Evolutionary conservation across 2,797 vertebrate species (phyloP).

Genomic region (Argya squamiceps): DNA sequence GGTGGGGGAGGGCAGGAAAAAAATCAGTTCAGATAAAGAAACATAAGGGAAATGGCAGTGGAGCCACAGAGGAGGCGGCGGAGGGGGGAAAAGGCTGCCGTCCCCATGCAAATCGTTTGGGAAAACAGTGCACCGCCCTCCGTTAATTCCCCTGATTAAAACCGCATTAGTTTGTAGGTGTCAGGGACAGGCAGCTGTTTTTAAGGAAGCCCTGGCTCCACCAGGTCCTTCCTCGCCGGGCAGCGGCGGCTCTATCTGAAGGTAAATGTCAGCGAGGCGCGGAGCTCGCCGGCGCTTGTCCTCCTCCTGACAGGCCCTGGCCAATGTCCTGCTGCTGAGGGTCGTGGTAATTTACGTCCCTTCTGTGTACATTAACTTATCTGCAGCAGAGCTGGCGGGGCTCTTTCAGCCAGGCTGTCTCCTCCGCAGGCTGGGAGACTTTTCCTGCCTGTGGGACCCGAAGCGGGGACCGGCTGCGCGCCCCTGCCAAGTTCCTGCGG

Average conservation of each 20-base stretch:
- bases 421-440: constrained; percentile 88
- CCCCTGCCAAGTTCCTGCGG: constrained; percentile 85
- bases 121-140: constrained; percentile 65
- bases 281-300: constrained; percentile 83
- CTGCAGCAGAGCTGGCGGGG: constrained; percentile 92
- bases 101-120: constrained; percentile 51
- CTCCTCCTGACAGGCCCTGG: constrained; percentile 98
- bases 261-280: constrained; percentile 75
- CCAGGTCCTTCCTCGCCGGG: constrained; percentile 76
- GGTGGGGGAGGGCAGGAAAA: not conserved
- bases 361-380: constrained; percentile 98
- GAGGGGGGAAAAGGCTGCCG: not conserved
- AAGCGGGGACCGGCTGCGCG: constrained; percentile 79
- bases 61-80: constrained; percentile 19
- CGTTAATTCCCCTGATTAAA: constrained; percentile 80
- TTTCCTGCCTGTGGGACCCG: constrained; percentile 87
- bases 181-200: constrained; percentile 78
- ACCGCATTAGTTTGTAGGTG: constrained; percentile 81
- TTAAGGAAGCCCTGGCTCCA: constrained; percentile 87
- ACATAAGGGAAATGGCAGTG: constrained; percentile 51
- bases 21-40: constrained; percentile 54
- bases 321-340: constrained; percentile 97
- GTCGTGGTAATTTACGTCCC: constrained; percentile 95
- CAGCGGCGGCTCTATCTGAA: constrained; percentile 75
- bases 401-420: constrained; percentile 96